A percentile compares a stretch with the other conserved stretches of the same genome.
Conservation (phyloP, 2,888 invertebrate genomes). For the Papilio gigon region DNA sequence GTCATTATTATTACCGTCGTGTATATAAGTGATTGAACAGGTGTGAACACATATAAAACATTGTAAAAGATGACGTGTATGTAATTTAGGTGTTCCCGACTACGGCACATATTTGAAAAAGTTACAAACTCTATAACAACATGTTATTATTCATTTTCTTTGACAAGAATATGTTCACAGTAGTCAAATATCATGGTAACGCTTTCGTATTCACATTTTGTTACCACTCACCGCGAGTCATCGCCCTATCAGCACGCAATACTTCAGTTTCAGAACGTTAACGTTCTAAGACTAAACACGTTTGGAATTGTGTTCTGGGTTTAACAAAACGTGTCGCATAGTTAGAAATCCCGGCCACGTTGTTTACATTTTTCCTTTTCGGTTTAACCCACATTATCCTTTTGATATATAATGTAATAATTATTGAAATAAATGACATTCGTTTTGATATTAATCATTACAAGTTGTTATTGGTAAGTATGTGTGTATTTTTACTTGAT, state of each 20-base stretch:
- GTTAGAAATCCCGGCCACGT: not conserved
- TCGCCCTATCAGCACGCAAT: too few relatives aligned
- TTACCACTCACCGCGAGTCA: too few relatives aligned
- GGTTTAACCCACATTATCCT: not conserved
- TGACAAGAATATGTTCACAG: too few relatives aligned
- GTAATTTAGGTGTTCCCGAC: not conserved
- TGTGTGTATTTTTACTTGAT: not conserved
- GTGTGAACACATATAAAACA: not conserved
- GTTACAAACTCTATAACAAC: too few relatives aligned
- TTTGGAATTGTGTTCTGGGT: not conserved
- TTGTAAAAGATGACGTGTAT: not conserved
- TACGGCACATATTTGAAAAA: not conserved
- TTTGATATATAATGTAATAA: not conserved
- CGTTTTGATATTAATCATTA: not conserved
- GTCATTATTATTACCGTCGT: not conserved
- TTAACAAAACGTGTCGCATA: not conserved
- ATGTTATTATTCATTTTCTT: too few relatives aligned
- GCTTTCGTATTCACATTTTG: too few relatives aligned
- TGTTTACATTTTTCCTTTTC: not conserved
- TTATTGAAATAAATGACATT: not conserved
- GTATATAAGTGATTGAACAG: constrained; percentile 6
- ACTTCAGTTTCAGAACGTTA: too few relatives aligned
- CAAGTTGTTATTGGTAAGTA: not conserved
- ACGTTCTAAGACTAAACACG: too few relatives aligned
- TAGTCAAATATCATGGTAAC: too few relatives aligned